Percentiles rank a stretch among this genome's conserved stretches.
Evolutionary conservation across 2,113 vertebrate genomes (phyloP).

Genomic region (Chlorodrepanis virens): DNA sequence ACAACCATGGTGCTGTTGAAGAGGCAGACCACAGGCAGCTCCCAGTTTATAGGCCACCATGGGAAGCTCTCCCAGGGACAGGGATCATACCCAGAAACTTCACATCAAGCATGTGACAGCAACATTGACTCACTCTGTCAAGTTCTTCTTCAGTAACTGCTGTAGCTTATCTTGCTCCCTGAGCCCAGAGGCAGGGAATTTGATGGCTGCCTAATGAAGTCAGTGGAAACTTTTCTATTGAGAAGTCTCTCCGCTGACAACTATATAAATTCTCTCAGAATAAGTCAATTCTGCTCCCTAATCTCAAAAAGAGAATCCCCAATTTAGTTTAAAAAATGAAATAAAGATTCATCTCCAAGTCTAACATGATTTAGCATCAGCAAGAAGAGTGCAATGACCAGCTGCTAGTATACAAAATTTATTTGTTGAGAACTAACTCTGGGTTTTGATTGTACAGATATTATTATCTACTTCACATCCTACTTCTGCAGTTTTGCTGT

Average conservation of each 20-base stretch:
- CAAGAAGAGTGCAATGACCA: slow-evolving; percentile 41
- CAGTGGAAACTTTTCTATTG: slow-evolving; percentile 32
- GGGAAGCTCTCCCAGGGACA: not conserved
- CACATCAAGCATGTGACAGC: not conserved
- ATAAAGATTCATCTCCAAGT: slow-evolving; percentile 53
- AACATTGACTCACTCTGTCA: not conserved
- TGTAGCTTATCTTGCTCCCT: not conserved
- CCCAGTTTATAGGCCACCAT: not conserved
- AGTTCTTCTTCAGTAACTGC: not conserved
- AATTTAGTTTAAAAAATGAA: slow-evolving; percentile 53
- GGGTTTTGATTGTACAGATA: slow-evolving; percentile 7
- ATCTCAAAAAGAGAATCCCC: slow-evolving; percentile 31
- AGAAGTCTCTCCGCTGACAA: slow-evolving; percentile 14
- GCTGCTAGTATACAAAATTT: slow-evolving; percentile 47
- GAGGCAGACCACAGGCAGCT: not conserved
- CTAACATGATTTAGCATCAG: slow-evolving; percentile 39
- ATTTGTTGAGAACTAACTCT: not conserved
- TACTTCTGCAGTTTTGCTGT: not conserved
- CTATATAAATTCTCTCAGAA: slow-evolving; percentile 24
- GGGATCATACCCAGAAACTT: not conserved
- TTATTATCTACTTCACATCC: not conserved
- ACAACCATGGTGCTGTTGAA: not conserved
- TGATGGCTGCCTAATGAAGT: slow-evolving; percentile 34
- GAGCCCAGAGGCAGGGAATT: slow-evolving; percentile 28
- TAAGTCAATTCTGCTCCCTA: slow-evolving; percentile 36